Evolutionary conservation across 2,888 invertebrate species (phyloP), one percentile per base, ranked within the genome.

Genomic region (Zonitis immaculata): DNA sequence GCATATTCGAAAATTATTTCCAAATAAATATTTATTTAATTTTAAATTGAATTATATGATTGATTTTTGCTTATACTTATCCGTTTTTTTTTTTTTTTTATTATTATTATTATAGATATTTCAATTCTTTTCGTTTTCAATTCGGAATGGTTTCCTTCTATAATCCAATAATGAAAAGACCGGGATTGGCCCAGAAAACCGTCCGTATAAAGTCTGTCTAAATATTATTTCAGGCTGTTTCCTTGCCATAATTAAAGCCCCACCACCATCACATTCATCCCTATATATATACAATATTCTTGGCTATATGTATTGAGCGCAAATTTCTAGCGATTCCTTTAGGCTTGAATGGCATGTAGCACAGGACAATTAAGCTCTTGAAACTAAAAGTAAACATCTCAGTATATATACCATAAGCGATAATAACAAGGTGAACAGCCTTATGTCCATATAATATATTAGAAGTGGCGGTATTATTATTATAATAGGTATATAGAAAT

Each of bases 181-280:
- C 18, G 39, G 39, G 39, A 39, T 39, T 39, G 39, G 39, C 39
- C 39, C 39, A 39, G 39, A 39, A 39, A 39, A 39, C 39, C 39
- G 39, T 54, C 51, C 45, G 55, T 39, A n/a, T n/a, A 47, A 53
- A 57, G 64, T 61, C 68, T 67, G 66, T 64, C 64, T 57, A 68
- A 68, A 68, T 68, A 66, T 68, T 68, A 67, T 68, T 67, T 68
- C 67, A 68, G 68, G 67, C 68, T 62, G 63, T 66, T 64, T 65
- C 64, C 65, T 61, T 57, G 57, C 63, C 61, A 57, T 66, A 67
- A 67, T 67, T 67, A 66, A 66, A 66, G 60, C 58, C 57, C 61
- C 56, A 4, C 61, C 56, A n/a, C n/a, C n/a, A n/a, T n/a, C n/a
- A n/a, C n/a, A 56, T 58, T 60, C 61, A 58, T 58, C 56, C 44